phyloP scores from a whole-genome alignment of 2,888 invertebrate species.

The Baronia brevicornis region DNA sequence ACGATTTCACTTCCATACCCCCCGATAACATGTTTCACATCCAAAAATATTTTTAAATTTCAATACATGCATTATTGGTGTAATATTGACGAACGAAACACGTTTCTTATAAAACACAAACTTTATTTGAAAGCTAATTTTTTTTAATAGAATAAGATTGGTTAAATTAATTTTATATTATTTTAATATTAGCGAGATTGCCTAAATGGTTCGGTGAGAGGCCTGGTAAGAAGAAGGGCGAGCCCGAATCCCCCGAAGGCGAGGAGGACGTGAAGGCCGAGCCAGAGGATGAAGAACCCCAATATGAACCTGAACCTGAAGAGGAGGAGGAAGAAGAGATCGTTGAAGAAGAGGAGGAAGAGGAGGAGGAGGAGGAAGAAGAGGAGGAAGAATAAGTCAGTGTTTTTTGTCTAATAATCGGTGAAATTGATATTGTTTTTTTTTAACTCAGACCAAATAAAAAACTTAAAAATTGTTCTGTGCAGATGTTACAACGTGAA shows the following conservation, averaged over 20 bases:
- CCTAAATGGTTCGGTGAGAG: slow-evolving; percentile 97
- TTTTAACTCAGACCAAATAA: slow-evolving; percentile 2
- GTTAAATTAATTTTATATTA: no score
- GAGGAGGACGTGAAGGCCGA: slow-evolving; percentile 90
- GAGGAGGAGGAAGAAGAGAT: slow-evolving; percentile 83
- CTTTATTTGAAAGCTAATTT: no score
- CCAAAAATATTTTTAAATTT: no score
- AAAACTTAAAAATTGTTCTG: not conserved
- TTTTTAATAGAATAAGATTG: no score
- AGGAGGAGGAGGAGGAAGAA: slow-evolving; percentile 84
- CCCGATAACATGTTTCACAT: no score
- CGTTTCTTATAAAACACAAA: no score
- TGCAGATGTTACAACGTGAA: slow-evolving; percentile 42
- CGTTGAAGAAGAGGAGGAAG: slow-evolving; percentile 83
- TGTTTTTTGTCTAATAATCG: slow-evolving; percentile 5
- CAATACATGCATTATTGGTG: no score
- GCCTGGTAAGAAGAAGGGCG: slow-evolving; percentile 93
- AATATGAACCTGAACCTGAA: slow-evolving; percentile 81
- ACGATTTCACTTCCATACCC: no score
- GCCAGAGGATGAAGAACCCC: slow-evolving; percentile 81
- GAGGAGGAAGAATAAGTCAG: slow-evolving; percentile 78
- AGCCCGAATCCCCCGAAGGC: slow-evolving; percentile 92
- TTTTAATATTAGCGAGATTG: slow-evolving; percentile 92
- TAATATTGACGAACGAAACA: no score
- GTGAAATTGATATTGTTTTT: not conserved